A percentile compares a stretch with the other conserved stretches of the same genome.
Evolutionary conservation across 2,113 vertebrate species (phyloP).

Genomic region (Fukomys damarensis): DNA sequence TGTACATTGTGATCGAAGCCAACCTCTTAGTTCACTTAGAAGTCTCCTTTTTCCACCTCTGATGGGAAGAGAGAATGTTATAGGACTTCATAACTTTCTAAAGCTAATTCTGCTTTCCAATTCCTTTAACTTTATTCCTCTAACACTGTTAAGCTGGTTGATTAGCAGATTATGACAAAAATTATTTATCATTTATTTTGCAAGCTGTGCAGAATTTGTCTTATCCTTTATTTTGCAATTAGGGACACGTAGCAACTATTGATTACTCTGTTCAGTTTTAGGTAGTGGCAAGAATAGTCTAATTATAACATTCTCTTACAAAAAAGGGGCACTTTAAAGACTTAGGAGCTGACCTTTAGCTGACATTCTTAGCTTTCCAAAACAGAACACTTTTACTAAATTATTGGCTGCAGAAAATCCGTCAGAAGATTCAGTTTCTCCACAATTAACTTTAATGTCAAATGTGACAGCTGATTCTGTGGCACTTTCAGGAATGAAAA

Average conservation of each 20-base stretch:
- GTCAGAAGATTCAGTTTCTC: slow-evolving; percentile 62
- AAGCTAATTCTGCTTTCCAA: background rate
- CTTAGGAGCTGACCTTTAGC: slow-evolving; percentile 58
- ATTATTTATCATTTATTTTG: background rate
- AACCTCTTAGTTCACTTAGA: background rate
- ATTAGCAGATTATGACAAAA: background rate
- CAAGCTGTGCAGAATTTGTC: background rate
- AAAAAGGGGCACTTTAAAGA: slow-evolving; percentile 58
- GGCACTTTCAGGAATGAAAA: slow-evolving; percentile 44
- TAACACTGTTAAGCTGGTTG: background rate
- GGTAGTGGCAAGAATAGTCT: background rate
- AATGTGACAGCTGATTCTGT: slow-evolving; percentile 49
- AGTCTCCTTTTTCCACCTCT: background rate
- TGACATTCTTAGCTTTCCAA: slow-evolving; percentile 69
- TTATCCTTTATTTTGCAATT: background rate
- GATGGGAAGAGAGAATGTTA: background rate
- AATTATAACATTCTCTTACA: slow-evolving; percentile 60
- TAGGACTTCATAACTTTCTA: background rate
- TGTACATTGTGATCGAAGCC: background rate
- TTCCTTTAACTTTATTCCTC: background rate
- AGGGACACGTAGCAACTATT: background rate
- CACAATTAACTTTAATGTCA: slow-evolving; percentile 71
- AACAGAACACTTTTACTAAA: slow-evolving; percentile 29
- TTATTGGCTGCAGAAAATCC: background rate
- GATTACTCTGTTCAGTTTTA: slow-evolving; percentile 53